phyloP scores from a whole-genome alignment of 2,113 vertebrate species.

The Trinectes maculatus region DNA sequence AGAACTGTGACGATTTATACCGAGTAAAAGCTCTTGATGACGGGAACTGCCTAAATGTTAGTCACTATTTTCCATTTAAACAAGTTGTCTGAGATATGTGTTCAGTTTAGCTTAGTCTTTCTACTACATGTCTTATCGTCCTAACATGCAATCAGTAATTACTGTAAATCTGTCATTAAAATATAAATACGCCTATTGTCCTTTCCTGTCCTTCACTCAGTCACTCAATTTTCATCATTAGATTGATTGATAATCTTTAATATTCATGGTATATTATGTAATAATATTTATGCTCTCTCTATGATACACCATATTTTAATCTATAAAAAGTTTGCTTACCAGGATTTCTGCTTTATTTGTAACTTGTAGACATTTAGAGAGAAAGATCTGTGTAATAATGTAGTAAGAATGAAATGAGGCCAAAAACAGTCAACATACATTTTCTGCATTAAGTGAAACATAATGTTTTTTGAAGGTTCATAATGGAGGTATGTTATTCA shows the following conservation, averaged over 20 bases:
- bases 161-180: conserved; percentile 8
- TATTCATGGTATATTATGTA: too few species aligned
- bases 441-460: background rate
- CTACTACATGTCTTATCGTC: conserved; percentile 30
- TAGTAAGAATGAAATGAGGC: background rate
- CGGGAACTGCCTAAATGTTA: background rate
- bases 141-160: background rate
- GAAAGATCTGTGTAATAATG: background rate
- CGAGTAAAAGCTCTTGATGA: background rate
- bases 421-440: background rate
- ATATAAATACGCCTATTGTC: background rate
- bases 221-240: conserved; percentile 2
- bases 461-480: background rate
- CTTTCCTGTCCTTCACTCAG: conserved; percentile 35
- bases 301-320: background rate
- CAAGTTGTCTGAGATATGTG: conserved; percentile 27
- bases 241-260: background rate
- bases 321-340: background rate
- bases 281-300: background rate
- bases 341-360: too few species aligned
- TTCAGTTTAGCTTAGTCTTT: background rate
- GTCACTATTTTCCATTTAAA: background rate
- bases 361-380: background rate
- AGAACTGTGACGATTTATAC: too few species aligned
- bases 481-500: too few species aligned